Evolutionary conservation across 2,888 invertebrate species (phyloP), one percentile per base, ranked within the genome.

Genomic region (Ferdinandea cuprea): DNA sequence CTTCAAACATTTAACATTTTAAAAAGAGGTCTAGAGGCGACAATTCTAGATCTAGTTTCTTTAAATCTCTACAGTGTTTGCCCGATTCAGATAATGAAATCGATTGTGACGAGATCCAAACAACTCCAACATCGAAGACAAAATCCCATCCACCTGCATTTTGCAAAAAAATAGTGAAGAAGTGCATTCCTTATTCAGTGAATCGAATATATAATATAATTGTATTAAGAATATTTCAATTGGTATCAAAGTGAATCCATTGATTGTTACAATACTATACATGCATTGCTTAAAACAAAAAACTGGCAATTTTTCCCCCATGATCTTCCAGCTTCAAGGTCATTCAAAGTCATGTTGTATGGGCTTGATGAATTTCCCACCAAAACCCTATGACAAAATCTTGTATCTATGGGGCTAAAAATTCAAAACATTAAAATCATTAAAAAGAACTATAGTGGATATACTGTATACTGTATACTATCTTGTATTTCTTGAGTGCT

Each of bases 401-500:
- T 40, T n/a, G 13, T 40, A 40, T 40, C 40, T 13, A 4, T 40
- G 13, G 40, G 40, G 13, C 40, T 40, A n/a, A n/a, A n/a, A n/a
- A n/a, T n/a, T n/a, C n/a, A n/a, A n/a, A n/a, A n/a, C n/a, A n/a
- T n/a, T n/a, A n/a, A n/a, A n/a, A n/a, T n/a, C n/a, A n/a, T n/a
- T n/a, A n/a, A n/a, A n/a, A n/a, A n/a, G n/a, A n/a, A n/a, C n/a
- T n/a, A n/a, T n/a, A n/a, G n/a, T n/a, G n/a, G n/a, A n/a, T n/a
- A n/a, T n/a, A n/a, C n/a, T 13, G 13, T 13, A 13, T 48, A 28
- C 25, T 48, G 28, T 48, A 28, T 48, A 28, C n/a, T 28, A 48
- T 48, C 21, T 48, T 11, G 48, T 48, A 25, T 48, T 48, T 19
- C 48, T 48, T 11, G 48, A 48, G 25, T 48, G 48, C 25, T n/a